A percentile compares a stretch with the other conserved stretches of the same genome.
Evolutionary conservation across 1,140 invertebrate genomes (phyloP).

Genomic region (Trinorchestia longiramus): DNA sequence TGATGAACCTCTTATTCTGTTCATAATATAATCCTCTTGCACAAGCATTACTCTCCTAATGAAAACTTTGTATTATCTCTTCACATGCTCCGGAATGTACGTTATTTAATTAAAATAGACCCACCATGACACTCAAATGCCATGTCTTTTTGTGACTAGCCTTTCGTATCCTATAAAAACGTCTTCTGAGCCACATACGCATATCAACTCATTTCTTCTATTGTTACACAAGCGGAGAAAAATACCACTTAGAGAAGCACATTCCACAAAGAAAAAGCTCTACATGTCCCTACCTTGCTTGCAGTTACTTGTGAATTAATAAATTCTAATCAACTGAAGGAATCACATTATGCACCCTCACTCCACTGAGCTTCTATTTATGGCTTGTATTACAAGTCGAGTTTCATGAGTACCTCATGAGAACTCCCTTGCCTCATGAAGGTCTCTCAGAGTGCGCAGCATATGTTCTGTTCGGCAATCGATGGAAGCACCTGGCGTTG

Average conservation of each 20-base stretch:
- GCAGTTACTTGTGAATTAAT: not conserved
- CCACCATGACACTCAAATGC: not conserved
- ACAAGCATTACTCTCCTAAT: too few species aligned
- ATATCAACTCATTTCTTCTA: not conserved
- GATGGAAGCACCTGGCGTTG: slow-evolving; percentile 25
- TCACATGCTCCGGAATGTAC: too few species aligned
- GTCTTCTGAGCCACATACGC: not conserved
- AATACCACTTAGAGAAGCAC: not conserved
- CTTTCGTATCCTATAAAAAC: not conserved
- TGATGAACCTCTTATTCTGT: too few species aligned
- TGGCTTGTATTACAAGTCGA: not conserved
- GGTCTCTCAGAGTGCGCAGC: not conserved
- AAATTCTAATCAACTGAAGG: not conserved
- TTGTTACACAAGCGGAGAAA: too few species aligned
- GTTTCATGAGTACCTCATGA: not conserved
- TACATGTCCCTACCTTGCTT: not conserved
- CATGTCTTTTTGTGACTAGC: not conserved
- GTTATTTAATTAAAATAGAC: not conserved
- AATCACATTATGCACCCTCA: not conserved
- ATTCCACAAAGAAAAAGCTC: not conserved
- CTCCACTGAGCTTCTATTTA: not conserved
- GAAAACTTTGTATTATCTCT: too few species aligned
- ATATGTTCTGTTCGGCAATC: not conserved
- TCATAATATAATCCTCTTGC: too few species aligned
- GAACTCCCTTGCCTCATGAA: not conserved